Base-by-base conservation (phyloP, 2,888 invertebrate genomes). In the Agelastica alni region DNA sequence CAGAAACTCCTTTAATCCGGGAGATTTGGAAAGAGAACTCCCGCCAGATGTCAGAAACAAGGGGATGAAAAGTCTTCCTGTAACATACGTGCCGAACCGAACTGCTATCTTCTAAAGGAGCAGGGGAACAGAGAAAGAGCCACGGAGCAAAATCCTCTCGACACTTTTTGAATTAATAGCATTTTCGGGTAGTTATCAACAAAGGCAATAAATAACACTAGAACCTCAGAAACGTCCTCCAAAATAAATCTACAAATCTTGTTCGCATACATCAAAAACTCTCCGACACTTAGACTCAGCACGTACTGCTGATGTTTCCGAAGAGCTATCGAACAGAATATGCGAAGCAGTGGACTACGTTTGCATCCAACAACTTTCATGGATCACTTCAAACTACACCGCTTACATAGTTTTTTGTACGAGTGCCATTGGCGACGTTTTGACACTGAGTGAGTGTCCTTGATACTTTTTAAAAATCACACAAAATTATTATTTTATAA, bases 231-330 rank as follows among this genome's bases (percentile, higher is more conserved):
- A 37, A 46, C 37, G 31, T 45, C 37, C 14, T 26, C 22, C 36
- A 32, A 45, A 52, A 52, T 52, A 47, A 47, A 53, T 53, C 53
- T 46, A 47, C 58, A 37, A 42, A 53, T 49, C 53, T 53, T 46
- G 49, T 56, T 53, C 56, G 49, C 53, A 52, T 58, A 58, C 46
- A 55, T 58, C 58, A 58, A 54, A 54, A 44, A 48, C 48, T 51
- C 53, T 17, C 44, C 47, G 52, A 55, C 52, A 30, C 44, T 45
- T 42, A 39, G 52, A 49, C 45, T 18, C 36, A 31, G 58, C 58
- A 53, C 58, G 58, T 58, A 39, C 34, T 14, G 34, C 14, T 16
- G 14, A 22, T 41, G 31, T 14, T 37, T 22, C n/a, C 6, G 20
- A 14, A 12, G 32, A 56, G 26, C 51, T 18, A 48, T 45, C 47